phyloP scores from a whole-genome alignment of 2,888 invertebrate genomes.

The Metalampra italica region DNA sequence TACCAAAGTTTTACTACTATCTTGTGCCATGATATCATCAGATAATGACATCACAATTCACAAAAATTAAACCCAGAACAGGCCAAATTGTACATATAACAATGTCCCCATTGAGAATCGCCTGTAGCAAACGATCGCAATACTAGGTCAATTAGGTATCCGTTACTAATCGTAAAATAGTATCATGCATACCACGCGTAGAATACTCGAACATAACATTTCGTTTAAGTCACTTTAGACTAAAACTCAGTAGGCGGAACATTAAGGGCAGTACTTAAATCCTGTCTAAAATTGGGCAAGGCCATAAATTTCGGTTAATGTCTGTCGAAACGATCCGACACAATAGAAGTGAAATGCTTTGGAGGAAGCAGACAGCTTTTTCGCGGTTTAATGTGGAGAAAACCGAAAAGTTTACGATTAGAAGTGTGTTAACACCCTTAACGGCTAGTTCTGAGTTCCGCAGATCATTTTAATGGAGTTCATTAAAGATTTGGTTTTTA shows the following conservation, averaged over 20 bases:
- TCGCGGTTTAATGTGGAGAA: conserved; percentile 10
- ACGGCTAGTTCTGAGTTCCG: conserved; percentile 24
- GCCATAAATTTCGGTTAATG: conserved; percentile 55
- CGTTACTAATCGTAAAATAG: too few species aligned
- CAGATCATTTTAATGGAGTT: background rate
- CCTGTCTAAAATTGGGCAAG: conserved; percentile 49
- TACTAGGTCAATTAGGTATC: too few species aligned
- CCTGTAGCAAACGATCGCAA: too few species aligned
- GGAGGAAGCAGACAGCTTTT: conserved; percentile 14
- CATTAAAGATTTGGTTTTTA: too few species aligned
- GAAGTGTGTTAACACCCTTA: conserved; percentile 23
- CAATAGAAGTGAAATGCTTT: conserved; percentile 32
- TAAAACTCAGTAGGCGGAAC: conserved; percentile 25
- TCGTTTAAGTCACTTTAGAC: conserved; percentile 27
- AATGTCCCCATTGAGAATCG: too few species aligned
- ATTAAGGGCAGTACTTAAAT: conserved; percentile 51
- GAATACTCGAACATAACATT: conserved; percentile 19
- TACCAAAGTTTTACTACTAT: too few species aligned
- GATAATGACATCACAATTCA: too few species aligned
- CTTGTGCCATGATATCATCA: too few species aligned
- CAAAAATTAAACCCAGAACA: too few species aligned
- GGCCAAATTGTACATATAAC: too few species aligned
- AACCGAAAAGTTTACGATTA: conserved; percentile 7
- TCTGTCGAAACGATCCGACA: conserved; percentile 44
- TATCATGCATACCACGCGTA: too few species aligned